phyloP scores from a whole-genome alignment of 2,888 invertebrate species.

The Hirtodrosophila trivittata region DNA sequence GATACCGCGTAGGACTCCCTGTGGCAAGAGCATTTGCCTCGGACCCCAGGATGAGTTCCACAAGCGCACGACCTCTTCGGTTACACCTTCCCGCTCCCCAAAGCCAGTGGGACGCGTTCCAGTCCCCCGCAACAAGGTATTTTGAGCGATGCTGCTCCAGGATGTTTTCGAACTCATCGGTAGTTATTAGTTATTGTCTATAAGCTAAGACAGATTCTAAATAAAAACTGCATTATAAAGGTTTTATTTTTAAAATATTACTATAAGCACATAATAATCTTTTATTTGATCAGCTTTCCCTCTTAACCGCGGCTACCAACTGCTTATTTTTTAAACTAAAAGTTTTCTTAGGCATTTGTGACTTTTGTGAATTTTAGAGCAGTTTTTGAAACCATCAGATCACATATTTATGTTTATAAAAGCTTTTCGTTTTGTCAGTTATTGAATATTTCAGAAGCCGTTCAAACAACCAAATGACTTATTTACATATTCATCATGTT shows the following conservation, averaged over 20 bases:
- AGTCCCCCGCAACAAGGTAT: constrained; percentile 8
- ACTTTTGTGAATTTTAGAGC: no score
- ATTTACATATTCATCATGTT: neutral
- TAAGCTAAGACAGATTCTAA: no score
- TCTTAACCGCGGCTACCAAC: no score
- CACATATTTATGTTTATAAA: neutral
- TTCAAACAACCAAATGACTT: neutral
- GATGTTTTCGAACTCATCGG: neutral
- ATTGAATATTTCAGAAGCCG: neutral
- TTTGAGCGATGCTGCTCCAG: neutral
- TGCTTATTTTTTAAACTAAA: no score
- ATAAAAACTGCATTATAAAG: no score
- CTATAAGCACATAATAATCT: no score
- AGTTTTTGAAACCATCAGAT: no score
- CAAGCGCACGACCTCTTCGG: constrained; percentile 5
- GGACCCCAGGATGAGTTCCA: neutral
- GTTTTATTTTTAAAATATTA: no score
- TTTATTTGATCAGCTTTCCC: no score
- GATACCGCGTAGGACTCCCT: no score
- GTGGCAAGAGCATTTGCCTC: neutral
- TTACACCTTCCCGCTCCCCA: constrained; percentile 13
- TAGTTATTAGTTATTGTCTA: no score
- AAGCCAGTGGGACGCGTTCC: constrained; percentile 17
- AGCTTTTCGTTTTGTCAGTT: neutral
- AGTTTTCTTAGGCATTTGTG: no score